A percentile compares a stretch with the other conserved stretches of the same genome.
Conservation (phyloP, 2,797 vertebrate genomes). For the Anabacerthia variegaticeps region DNA sequence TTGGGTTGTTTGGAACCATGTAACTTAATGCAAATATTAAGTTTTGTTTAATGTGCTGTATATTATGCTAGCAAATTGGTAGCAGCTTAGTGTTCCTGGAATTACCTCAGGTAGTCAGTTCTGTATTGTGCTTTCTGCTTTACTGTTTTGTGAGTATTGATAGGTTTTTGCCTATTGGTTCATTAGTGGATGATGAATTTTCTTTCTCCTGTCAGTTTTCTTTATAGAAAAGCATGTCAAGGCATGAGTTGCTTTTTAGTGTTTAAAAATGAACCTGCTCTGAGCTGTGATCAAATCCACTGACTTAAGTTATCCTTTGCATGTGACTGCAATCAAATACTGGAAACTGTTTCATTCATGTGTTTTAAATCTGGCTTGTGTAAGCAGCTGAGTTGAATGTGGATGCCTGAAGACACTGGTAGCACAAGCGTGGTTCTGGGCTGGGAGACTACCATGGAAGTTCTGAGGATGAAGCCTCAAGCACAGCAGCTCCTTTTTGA, state of each 20-base stretch:
- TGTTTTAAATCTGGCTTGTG: not conserved
- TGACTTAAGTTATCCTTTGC: not conserved
- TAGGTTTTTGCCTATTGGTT: not conserved
- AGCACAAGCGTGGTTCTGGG: not conserved
- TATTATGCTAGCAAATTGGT: not conserved
- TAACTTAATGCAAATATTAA: not conserved
- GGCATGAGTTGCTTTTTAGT: not conserved
- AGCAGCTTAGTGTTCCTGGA: not conserved
- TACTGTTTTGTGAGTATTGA: fast-evolving
- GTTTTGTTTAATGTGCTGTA: not conserved
- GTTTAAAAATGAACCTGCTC: not conserved
- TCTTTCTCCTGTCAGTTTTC: not conserved
- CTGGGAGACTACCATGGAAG: not conserved
- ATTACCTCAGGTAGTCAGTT: not conserved
- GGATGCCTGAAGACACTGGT: not conserved
- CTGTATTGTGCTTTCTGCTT: not conserved
- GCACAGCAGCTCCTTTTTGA: not conserved
- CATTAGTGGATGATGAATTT: not conserved
- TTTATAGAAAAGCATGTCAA: not conserved
- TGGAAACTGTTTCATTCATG: not conserved
- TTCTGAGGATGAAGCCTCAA: not conserved
- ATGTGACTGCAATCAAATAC: not conserved
- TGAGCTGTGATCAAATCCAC: not conserved
- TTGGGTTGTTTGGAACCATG: not conserved
- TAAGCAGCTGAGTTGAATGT: not conserved